Conservation (phyloP, 1,140 invertebrate genomes). For the Drosophila equinoxialis region DNA sequence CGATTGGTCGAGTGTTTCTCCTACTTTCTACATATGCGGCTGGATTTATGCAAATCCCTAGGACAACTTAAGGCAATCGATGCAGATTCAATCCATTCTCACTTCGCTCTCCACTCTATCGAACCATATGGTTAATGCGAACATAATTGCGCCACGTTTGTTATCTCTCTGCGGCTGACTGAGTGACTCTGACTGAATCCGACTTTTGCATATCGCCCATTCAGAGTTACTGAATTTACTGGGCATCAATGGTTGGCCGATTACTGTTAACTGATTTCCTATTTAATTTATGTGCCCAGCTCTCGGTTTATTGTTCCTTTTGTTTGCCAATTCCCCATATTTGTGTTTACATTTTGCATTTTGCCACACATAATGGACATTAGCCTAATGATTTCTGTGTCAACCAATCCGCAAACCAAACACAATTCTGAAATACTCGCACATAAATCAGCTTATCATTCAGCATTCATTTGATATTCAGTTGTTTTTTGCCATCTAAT, state of each 20-base stretch:
- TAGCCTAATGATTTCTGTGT: constrained; percentile 74
- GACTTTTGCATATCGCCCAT: constrained; percentile 51
- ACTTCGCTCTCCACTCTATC: constrained; percentile 17
- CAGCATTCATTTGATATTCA: constrained; percentile 46
- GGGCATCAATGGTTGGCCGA: constrained; percentile 45
- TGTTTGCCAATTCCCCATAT: constrained; percentile 58
- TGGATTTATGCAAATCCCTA: constrained; percentile 70
- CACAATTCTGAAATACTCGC: constrained; percentile 17
- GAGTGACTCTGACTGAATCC: constrained; percentile 9
- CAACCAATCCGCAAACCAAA: constrained; percentile 47
- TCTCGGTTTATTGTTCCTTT: constrained; percentile 28
- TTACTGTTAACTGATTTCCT: constrained; percentile 27
- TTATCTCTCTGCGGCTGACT: constrained; percentile 49
- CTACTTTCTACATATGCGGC: constrained; percentile 62
- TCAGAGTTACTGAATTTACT: constrained; percentile 29
- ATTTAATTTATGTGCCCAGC: constrained; percentile 49
- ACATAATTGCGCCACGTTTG: constrained; percentile 73
- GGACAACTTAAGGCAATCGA: constrained; percentile 24
- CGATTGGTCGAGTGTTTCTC: constrained; percentile 52
- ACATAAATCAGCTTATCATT: constrained; percentile 71
- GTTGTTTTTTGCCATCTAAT: constrained; percentile 35
- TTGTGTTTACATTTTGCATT: constrained; percentile 57
- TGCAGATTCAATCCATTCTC: constrained; percentile 17
- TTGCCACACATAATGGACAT: constrained; percentile 40
- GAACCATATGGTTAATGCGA: constrained; percentile 60